Evolutionary conservation across 2,797 vertebrate species (phyloP).

Genomic region (Rallus crepitans): DNA sequence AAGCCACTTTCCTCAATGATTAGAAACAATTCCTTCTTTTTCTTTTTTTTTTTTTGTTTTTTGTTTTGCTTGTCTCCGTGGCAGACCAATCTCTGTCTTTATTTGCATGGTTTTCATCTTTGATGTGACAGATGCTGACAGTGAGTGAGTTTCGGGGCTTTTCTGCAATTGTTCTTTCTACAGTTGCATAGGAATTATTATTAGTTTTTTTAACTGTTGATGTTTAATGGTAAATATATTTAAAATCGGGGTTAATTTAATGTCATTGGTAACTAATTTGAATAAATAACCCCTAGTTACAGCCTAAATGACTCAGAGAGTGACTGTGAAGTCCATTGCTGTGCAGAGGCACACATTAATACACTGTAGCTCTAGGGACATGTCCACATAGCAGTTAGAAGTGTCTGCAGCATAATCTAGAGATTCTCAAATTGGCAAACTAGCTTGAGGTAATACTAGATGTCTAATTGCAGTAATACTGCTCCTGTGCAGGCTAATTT

Average conservation of each 20-base stretch:
- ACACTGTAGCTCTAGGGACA: neutral
- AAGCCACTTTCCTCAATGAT: neutral
- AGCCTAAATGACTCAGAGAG: neutral
- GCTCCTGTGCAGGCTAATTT: neutral
- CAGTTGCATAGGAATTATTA: neutral
- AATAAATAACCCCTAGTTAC: constrained; percentile 16
- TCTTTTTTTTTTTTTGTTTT: neutral
- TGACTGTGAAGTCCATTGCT: neutral
- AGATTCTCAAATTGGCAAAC: neutral
- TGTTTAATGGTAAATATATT: constrained; percentile 25
- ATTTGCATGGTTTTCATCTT: neutral
- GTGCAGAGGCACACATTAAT: neutral
- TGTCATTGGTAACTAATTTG: neutral
- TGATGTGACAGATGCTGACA: neutral
- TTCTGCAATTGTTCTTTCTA: neutral
- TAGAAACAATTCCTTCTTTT: neutral
- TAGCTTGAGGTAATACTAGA: neutral
- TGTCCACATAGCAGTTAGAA: neutral
- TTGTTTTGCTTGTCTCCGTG: neutral
- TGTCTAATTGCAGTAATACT: neutral
- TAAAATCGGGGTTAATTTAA: constrained; percentile 19
- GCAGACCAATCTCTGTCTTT: neutral
- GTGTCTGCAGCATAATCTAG: neutral
- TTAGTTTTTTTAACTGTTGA: neutral
- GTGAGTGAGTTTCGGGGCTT: neutral